Percentiles rank a stretch among this genome's conserved stretches.
Evolutionary conservation across 2,888 invertebrate species (phyloP).

Genomic region (Zaprionus obscuricornis): DNA sequence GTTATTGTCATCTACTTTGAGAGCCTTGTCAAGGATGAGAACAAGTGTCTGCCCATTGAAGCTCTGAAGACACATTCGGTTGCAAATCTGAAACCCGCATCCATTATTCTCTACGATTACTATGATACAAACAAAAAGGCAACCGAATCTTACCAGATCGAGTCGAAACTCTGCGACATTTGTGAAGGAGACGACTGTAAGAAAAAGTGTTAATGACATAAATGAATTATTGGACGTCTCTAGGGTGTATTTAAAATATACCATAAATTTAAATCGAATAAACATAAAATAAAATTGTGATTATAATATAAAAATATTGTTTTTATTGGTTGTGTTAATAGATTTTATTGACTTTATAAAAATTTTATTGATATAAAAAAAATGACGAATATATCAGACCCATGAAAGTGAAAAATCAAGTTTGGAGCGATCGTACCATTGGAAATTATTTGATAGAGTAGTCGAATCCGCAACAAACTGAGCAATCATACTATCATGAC

Average conservation of each 20-base stretch:
- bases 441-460: too few relatives aligned
- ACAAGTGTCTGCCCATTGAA: constrained; percentile 91
- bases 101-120: constrained; percentile 94
- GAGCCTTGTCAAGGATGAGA: constrained; percentile 86
- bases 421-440: too few relatives aligned
- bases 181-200: constrained; percentile 58
- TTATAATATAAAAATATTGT: constrained; percentile 25
- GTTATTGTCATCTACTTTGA: constrained; percentile 89
- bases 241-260: background rate
- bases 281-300: constrained; percentile 32
- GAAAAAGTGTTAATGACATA: constrained; percentile 39
- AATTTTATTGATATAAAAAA: too few relatives aligned
- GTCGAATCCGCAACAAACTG: too few relatives aligned
- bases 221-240: too few relatives aligned
- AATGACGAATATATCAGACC: too few relatives aligned
- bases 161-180: constrained; percentile 78
- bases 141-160: constrained; percentile 74
- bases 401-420: too few relatives aligned
- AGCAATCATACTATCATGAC: too few relatives aligned
- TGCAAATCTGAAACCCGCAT: constrained; percentile 93
- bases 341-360: background rate
- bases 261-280: background rate
- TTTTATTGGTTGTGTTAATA: too few relatives aligned
- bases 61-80: constrained; percentile 93
- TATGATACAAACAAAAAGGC: constrained; percentile 89